These are phyloP conservation scores for Rhagonycha fulva DNA, from an alignment of 2,888 invertebrate genomes.

Conservation along the genomic window DNA sequence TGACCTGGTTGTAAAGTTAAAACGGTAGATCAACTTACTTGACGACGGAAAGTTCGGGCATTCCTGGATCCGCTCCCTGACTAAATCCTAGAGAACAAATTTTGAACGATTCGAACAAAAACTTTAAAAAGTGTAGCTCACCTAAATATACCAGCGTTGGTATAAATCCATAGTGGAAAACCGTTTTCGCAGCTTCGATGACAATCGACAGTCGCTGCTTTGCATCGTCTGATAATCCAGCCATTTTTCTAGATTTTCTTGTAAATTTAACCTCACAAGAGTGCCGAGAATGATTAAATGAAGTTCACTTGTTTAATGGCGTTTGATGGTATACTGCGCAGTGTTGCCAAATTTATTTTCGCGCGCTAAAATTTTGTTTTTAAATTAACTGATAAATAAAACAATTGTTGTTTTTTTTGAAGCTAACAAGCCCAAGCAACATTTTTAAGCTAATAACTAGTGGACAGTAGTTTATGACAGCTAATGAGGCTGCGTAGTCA, in stretches of 20 bases:
- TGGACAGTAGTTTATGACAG: too few species aligned
- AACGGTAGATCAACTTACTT: constrained; percentile 53
- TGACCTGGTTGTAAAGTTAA: not conserved
- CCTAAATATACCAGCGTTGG: constrained; percentile 72
- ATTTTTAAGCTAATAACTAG: too few species aligned
- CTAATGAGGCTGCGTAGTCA: too few species aligned
- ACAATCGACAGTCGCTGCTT: constrained; percentile 67
- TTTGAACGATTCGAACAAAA: not conserved
- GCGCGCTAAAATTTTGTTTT: too few species aligned
- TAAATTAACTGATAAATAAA: too few species aligned
- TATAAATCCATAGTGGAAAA: constrained; percentile 73
- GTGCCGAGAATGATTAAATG: not conserved
- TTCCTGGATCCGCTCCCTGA: constrained; percentile 71
- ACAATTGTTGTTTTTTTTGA: too few species aligned
- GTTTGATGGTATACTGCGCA: not conserved
- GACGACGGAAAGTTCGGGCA: constrained; percentile 63
- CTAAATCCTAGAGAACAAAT: constrained; percentile 61
- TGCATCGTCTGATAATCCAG: constrained; percentile 58
- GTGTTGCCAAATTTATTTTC: not conserved
- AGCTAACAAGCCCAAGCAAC: too few species aligned
- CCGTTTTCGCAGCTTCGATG: constrained; percentile 62
- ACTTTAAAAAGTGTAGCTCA: constrained; percentile 41
- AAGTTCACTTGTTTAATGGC: not conserved
- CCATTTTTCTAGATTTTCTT: constrained; percentile 40
- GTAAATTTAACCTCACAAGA: not conserved